phyloP scores from a whole-genome alignment of 2,888 invertebrate genomes.

The Chrysolina oricalcia region DNA sequence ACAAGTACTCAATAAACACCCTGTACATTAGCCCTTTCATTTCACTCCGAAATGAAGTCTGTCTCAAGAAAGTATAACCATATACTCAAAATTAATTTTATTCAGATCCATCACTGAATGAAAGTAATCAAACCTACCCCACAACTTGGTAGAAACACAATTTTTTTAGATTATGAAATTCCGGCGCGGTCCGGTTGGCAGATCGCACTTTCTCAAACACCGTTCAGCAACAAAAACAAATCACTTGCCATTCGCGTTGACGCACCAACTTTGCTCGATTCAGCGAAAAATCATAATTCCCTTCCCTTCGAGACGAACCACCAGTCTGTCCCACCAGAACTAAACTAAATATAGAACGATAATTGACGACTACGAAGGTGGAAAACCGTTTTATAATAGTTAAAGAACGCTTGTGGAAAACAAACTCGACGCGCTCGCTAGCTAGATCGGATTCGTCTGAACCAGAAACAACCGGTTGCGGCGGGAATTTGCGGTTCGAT shows the following conservation, averaged over 20 bases:
- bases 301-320: not conserved
- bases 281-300: slow-evolving; percentile 27
- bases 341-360: slow-evolving; percentile 18
- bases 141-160: too few species aligned
- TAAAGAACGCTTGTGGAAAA: slow-evolving; percentile 1
- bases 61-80: too few species aligned
- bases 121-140: too few species aligned
- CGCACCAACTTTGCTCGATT: not conserved
- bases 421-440: slow-evolving; percentile 15
- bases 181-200: not conserved
- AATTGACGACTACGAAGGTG: not conserved
- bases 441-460: slow-evolving; percentile 55
- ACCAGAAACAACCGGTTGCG: slow-evolving; percentile 70
- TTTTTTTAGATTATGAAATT: too few species aligned
- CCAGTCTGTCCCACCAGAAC: not conserved
- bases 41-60: too few species aligned
- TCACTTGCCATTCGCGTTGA: not conserved
- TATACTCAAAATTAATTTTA: too few species aligned
- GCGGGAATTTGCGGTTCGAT: slow-evolving; percentile 70
- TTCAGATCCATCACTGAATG: too few species aligned
- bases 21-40: too few species aligned
- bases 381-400: slow-evolving; percentile 13
- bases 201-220: not conserved
- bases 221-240: not conserved
- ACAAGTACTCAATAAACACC: too few species aligned